Evolutionary conservation across 2,888 invertebrate genomes (phyloP).

Genomic region (Hylaea fasciaria): DNA sequence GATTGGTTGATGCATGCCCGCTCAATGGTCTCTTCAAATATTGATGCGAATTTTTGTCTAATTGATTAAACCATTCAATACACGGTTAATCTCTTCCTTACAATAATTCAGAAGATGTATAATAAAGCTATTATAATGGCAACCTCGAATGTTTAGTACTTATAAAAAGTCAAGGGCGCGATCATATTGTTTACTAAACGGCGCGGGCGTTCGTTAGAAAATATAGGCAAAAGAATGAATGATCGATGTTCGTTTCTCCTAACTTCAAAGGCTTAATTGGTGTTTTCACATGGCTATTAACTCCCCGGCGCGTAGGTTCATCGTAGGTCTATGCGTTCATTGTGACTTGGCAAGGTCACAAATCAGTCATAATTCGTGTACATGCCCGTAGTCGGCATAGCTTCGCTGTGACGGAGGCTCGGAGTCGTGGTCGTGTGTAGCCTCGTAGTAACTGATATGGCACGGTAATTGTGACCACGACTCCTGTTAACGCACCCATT

Average conservation of each 20-base stretch:
- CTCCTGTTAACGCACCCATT: constrained; percentile 38
- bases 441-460: constrained; percentile 55
- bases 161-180: constrained; percentile 71
- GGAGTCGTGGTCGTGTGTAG: constrained; percentile 59
- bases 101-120: constrained; percentile 53
- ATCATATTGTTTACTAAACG: constrained; percentile 66
- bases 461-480: constrained; percentile 30
- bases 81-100: constrained; percentile 53
- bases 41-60: constrained; percentile 31
- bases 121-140: constrained; percentile 58
- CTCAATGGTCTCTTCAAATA: constrained; percentile 37
- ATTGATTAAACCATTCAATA: constrained; percentile 46
- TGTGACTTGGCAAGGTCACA: constrained; percentile 47
- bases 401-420: constrained; percentile 42
- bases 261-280: constrained; percentile 54
- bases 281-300: constrained; percentile 49
- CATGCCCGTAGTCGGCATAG: constrained; percentile 39
- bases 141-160: constrained; percentile 59
- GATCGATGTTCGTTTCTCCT: constrained; percentile 47
- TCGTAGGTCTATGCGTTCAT: constrained; percentile 41
- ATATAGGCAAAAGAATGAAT: constrained; percentile 39
- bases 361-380: constrained; percentile 45
- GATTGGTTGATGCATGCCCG: constrained; percentile 23
- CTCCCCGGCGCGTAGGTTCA: constrained; percentile 42
- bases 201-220: constrained; percentile 38